A percentile compares a stretch with the other conserved stretches of the same genome.
These are phyloP conservation scores for Ammodytes dubius DNA, from an alignment of 2,113 vertebrate species.

Conservation along the genomic window DNA sequence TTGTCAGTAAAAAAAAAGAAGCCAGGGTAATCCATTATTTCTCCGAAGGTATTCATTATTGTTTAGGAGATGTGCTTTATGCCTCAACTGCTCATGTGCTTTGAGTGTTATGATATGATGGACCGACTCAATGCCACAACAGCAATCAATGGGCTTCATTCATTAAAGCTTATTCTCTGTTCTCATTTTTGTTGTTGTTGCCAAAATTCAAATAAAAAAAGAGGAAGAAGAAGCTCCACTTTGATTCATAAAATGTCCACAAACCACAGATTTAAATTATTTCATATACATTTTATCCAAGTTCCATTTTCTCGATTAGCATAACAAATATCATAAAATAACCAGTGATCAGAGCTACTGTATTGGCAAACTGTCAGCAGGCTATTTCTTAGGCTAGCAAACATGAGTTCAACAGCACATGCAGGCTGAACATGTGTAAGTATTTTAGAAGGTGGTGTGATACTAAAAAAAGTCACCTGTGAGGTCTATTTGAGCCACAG, in stretches of 20 bases:
- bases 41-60: constrained; percentile 36
- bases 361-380: not conserved
- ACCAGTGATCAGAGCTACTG: not conserved
- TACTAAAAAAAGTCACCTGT: not conserved
- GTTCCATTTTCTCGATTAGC: not conserved
- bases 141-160: not conserved
- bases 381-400: not conserved
- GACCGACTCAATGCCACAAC: not conserved
- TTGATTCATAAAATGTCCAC: not conserved
- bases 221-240: not conserved
- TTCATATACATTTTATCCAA: not conserved
- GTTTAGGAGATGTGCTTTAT: constrained; percentile 12
- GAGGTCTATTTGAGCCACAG: constrained; percentile 3
- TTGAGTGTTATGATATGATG: constrained; percentile 9
- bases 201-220: not conserved
- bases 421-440: not conserved
- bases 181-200: not conserved
- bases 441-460: not conserved
- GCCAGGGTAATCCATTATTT: constrained; percentile 54
- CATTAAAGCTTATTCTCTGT: not conserved
- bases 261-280: not conserved
- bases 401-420: not conserved
- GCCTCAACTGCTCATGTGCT: constrained; percentile 1
- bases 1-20: constrained; percentile 37
- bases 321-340: not conserved